Percentiles rank a stretch among this genome's conserved stretches.
Conservation (phyloP, 2,113 vertebrate genomes). For the Bubo bubo region DNA sequence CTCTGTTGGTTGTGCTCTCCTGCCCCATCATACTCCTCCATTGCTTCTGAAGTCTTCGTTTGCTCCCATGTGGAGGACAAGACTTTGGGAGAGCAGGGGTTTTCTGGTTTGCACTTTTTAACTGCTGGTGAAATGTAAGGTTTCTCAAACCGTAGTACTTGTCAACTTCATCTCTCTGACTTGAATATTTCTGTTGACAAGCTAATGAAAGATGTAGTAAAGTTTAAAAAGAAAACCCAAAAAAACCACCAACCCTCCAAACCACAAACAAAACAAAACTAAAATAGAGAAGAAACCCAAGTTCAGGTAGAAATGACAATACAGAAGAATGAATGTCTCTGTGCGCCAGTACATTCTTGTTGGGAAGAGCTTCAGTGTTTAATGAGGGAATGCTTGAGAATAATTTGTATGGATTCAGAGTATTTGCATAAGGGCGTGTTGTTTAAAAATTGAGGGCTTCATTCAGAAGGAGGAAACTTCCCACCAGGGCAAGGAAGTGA, state of each 20-base stretch:
- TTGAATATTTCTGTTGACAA: neutral
- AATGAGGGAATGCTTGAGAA: neutral
- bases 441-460: neutral
- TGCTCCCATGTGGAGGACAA: neutral
- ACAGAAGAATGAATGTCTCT: rapidly evolving
- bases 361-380: neutral
- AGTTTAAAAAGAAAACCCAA: neutral
- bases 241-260: slow-evolving; percentile 13
- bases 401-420: neutral
- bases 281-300: neutral
- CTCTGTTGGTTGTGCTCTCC: neutral
- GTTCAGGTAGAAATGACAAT: neutral
- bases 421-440: slow-evolving; percentile 13
- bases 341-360: neutral
- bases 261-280: neutral
- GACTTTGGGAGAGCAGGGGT: neutral
- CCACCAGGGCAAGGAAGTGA: neutral
- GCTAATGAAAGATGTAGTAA: neutral
- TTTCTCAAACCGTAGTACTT: neutral
- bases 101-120: neutral
- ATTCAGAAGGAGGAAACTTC: neutral
- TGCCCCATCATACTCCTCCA: neutral
- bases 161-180: neutral
- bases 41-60: neutral
- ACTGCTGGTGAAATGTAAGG: neutral